Evolutionary conservation across 92 coral and sea anemone genomes (phyloP), one percentile per base, ranked within the genome.

Genomic region (Porites lobata): DNA sequence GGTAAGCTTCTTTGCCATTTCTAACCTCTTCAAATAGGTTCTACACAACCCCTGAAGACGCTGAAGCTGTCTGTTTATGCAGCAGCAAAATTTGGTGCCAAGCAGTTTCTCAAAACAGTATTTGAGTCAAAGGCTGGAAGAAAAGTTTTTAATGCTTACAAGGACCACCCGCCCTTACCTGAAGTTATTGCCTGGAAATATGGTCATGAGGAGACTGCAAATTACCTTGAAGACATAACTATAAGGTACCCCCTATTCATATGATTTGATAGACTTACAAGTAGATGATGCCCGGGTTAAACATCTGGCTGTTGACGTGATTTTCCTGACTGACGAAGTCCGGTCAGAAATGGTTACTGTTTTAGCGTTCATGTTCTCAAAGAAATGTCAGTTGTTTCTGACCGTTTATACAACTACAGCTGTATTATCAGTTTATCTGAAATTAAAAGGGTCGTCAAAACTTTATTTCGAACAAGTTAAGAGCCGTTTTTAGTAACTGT

Each of bases 191-290:
- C 88, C 24, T 10, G 21, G 18, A 56, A 24, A 6, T 15, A 43
- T 63, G 80, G 88, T 19, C 43, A 84, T 12, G 59, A 57, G 59
- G 38, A 84, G 54, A 58, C 54, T 29, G 88, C 75, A 9, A 10
- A 5, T 20, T 84, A 22, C 72, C 80, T 84, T 6, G 57, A 85
- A 64, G 32, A 50, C 1, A 18, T 85, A 20, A 75, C 32, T 21
- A 11, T 7, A 63, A 79, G 73, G 84, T 79, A 64, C 17, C 29
- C 29, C 29, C 29, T 26, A 26, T 1, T 1, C 29, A 26, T 26
- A 1, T 26, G 29, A 26, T 1, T 26, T 26, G 29, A 26, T 26
- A 26, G 29, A 26, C 29, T 26, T 1, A 1, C 29, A 26, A 26
- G 29, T 26, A 26, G 29, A 26, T 24, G 1, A 24, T 24, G 1